Conservation (phyloP, 2,797 vertebrate species). For the Chaunax sp. region DNA sequence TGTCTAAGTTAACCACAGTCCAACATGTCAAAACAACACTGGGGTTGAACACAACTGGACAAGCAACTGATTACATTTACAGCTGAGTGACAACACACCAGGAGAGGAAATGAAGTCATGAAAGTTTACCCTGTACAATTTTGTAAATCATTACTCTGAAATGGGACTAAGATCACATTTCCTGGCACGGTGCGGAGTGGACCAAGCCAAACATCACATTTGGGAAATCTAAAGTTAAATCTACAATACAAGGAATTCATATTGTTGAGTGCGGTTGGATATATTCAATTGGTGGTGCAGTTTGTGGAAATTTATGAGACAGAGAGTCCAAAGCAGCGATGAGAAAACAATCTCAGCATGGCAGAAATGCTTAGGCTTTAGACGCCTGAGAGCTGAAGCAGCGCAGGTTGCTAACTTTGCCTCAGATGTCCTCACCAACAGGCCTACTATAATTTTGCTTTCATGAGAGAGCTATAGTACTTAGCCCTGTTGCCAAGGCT, state of each 20-base stretch:
- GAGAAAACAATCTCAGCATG: conserved; percentile 58
- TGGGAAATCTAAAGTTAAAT: conserved; percentile 70
- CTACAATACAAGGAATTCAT: conserved; percentile 67
- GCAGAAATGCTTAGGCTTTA: conserved; percentile 43
- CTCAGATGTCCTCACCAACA: conserved; percentile 52
- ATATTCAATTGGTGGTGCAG: conserved; percentile 62
- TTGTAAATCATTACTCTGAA: conserved; percentile 78
- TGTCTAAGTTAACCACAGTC: conserved; percentile 55
- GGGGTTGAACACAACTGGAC: conserved; percentile 72
- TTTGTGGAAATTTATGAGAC: conserved; percentile 68
- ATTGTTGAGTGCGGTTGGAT: conserved; percentile 60
- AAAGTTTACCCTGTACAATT: conserved; percentile 75
- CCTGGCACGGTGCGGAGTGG: conserved; percentile 58
- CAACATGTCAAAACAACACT: conserved; percentile 57
- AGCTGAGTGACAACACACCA: conserved; percentile 76
- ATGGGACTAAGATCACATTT: conserved; percentile 64
- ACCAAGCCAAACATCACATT: conserved; percentile 70
- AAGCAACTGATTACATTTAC: conserved; percentile 81
- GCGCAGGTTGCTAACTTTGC: conserved; percentile 54
- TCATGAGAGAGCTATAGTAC: conserved; percentile 63
- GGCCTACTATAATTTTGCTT: conserved; percentile 55
- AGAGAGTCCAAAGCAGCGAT: conserved; percentile 48
- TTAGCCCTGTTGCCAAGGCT: conserved; percentile 72
- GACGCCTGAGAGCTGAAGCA: conserved; percentile 40
- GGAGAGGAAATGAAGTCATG: conserved; percentile 83